Conservation (phyloP, 92 coral and sea anemone species). For the Zoanthus solanderi region DNA sequence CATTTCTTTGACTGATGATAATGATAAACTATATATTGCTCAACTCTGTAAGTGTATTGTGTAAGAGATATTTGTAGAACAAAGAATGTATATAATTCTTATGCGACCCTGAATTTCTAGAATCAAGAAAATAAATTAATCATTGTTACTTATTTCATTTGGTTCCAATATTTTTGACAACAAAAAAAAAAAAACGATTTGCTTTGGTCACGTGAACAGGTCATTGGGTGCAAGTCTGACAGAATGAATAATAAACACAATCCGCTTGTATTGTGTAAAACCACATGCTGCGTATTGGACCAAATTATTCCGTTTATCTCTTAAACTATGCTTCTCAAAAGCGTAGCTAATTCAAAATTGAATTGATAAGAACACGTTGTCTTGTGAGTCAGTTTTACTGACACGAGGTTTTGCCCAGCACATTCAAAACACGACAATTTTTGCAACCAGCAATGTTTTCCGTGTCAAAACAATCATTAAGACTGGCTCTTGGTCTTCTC, state of each 20-base stretch:
- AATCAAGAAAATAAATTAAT: background rate
- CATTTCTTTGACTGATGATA: background rate
- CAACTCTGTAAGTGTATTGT: background rate
- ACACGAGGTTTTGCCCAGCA: background rate
- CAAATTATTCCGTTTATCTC: slow-evolving; percentile 13
- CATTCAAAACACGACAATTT: background rate
- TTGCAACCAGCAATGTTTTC: background rate
- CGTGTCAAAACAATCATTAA: slow-evolving; percentile 9
- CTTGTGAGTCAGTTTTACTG: background rate
- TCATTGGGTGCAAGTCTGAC: background rate
- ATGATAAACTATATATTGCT: background rate
- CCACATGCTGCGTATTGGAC: slow-evolving; percentile 19
- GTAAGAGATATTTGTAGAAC: background rate
- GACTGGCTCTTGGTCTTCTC: slow-evolving; percentile 13
- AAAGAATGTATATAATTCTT: background rate
- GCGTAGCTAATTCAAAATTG: background rate
- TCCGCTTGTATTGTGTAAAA: background rate
- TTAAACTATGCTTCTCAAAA: slow-evolving; percentile 17
- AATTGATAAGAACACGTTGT: background rate
- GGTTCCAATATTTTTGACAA: no score
- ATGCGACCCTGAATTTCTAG: background rate
- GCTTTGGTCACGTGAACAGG: background rate
- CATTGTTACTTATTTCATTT: background rate
- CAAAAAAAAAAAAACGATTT: background rate
- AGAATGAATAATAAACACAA: background rate